A percentile compares a stretch with the other conserved stretches of the same genome.
These are phyloP conservation scores for Apotomis turbidana DNA, from an alignment of 2,888 invertebrate genomes.

Conservation along the genomic window DNA sequence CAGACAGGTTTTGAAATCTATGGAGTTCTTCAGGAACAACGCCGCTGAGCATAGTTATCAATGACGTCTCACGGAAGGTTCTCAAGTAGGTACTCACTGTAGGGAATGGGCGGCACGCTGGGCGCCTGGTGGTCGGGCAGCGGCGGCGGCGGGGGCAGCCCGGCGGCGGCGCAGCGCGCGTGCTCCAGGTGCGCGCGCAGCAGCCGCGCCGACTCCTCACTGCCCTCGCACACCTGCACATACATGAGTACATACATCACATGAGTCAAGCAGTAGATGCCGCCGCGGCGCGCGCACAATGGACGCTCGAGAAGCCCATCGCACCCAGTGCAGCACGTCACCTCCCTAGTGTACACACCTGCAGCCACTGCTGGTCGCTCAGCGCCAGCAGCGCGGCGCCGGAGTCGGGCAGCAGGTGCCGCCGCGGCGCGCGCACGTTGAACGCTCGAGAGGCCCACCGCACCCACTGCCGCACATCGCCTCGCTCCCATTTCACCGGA, in stretches of 20 bases:
- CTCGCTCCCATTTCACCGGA: constrained; percentile 76
- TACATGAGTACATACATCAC: too few species aligned
- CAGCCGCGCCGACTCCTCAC: constrained; percentile 75
- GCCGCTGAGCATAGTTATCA: too few species aligned
- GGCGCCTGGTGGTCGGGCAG: constrained; percentile 70
- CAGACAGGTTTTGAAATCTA: too few species aligned
- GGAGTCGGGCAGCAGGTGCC: constrained; percentile 73
- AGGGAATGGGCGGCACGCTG: constrained; percentile 43
- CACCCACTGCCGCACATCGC: constrained; percentile 81
- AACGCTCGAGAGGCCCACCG: constrained; percentile 80
- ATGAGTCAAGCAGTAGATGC: constrained; percentile 72
- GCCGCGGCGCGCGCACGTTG: constrained; percentile 72
- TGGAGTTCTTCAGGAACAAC: too few species aligned
- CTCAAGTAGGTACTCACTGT: constrained; percentile 24
- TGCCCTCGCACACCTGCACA: constrained; percentile 70
- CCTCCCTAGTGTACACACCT: constrained; percentile 51
- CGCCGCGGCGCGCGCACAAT: constrained; percentile 31
- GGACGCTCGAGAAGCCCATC: too few species aligned
- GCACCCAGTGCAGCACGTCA: too few species aligned
- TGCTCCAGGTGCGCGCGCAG: constrained; percentile 79
- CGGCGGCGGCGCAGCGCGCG: constrained; percentile 75
- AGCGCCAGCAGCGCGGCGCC: constrained; percentile 79
- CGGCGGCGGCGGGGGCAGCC: constrained; percentile 77
- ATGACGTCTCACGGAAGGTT: too few species aligned
- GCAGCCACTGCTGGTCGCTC: constrained; percentile 81